These are phyloP conservation scores for Salarias fasciatus DNA, from an alignment of 2,797 vertebrate genomes.

Conservation along the genomic window DNA sequence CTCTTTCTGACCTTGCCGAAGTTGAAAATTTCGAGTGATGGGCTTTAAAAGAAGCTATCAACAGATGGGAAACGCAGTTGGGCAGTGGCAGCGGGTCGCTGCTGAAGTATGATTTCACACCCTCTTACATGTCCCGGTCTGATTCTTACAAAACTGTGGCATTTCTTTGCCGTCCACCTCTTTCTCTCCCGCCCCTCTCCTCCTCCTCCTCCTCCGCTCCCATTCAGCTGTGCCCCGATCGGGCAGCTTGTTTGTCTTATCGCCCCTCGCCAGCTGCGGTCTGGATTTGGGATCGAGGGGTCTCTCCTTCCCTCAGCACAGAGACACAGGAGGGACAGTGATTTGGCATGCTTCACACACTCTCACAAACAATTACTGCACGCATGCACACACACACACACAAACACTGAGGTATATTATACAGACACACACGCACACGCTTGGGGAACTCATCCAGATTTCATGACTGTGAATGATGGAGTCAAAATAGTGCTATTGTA, in stretches of 20 bases:
- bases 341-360: slow-evolving; percentile 67
- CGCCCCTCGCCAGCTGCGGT: slow-evolving; percentile 67
- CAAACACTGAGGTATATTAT: slow-evolving; percentile 14
- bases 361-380: slow-evolving; percentile 45
- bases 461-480: slow-evolving; percentile 28
- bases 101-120: slow-evolving; percentile 40
- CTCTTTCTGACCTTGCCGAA: slow-evolving; percentile 46
- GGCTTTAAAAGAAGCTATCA: slow-evolving; percentile 47
- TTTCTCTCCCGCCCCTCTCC: slow-evolving; percentile 14
- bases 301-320: slow-evolving; percentile 60
- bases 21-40: slow-evolving; percentile 38
- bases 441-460: slow-evolving; percentile 43
- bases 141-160: slow-evolving; percentile 56
- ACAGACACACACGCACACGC: slow-evolving; percentile 8
- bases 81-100: slow-evolving; percentile 35
- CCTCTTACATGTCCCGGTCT: slow-evolving; percentile 11
- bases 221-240: slow-evolving; percentile 52
- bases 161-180: slow-evolving; percentile 48
- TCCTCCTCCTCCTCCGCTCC: slow-evolving; percentile 53
- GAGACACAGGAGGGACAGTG: slow-evolving; percentile 47
- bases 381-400: slow-evolving; percentile 25
- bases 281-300: slow-evolving; percentile 58
- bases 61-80: slow-evolving; percentile 40
- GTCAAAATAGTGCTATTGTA: slow-evolving; percentile 40
- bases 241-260: slow-evolving; percentile 72